Evolutionary conservation across 1,140 invertebrate species (phyloP).

Genomic region (Hirudo medicinalis): DNA sequence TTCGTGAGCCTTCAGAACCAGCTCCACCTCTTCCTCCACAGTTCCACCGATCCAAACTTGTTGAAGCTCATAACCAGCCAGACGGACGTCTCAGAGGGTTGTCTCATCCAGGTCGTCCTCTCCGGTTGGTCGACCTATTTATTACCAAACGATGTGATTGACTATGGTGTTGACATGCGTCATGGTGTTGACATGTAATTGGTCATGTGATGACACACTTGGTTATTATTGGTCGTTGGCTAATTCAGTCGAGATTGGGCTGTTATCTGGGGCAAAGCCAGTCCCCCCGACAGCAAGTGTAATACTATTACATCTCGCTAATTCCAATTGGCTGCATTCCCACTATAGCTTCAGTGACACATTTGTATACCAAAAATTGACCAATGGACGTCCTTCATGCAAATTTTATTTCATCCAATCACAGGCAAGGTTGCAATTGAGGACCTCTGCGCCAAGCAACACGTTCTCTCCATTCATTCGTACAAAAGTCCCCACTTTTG

Average conservation of each 20-base stretch:
- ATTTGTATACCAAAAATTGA: too few relatives aligned
- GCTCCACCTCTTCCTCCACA: background rate
- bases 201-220: background rate
- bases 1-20: constrained; percentile 5
- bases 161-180: background rate
- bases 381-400: too few relatives aligned
- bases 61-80: constrained; percentile 2
- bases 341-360: background rate
- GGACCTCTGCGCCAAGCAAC: constrained; percentile 32
- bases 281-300: too few relatives aligned
- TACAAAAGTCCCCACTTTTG: constrained; percentile 86
- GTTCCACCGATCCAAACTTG: background rate
- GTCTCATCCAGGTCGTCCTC: constrained; percentile 9
- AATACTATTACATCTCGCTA: too few relatives aligned
- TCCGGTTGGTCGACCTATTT: background rate
- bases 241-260: too few relatives aligned
- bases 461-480: constrained; percentile 76
- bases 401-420: background rate
- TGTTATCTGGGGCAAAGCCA: too few relatives aligned
- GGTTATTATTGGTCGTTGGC: too few relatives aligned
- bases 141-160: background rate
- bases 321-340: background rate
- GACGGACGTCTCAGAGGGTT: background rate
- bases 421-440: background rate
- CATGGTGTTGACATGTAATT: background rate